These are phyloP conservation scores for Camptogramma bilineatum DNA, from an alignment of 2,888 invertebrate genomes.

Conservation along the genomic window DNA sequence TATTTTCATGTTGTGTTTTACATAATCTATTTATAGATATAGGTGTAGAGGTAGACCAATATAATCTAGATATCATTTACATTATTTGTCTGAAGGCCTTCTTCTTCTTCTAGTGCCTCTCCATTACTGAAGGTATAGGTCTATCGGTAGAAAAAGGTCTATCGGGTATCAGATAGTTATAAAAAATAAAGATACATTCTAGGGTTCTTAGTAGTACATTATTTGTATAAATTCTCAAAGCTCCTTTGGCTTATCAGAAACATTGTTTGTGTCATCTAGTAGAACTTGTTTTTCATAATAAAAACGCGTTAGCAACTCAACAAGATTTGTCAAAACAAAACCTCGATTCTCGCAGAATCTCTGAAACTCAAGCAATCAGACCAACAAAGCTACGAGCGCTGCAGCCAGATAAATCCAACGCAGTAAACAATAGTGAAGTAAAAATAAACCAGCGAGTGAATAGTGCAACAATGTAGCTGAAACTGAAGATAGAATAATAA, in stretches of 20 bases:
- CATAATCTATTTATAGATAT: no score
- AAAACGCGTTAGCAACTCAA: background rate
- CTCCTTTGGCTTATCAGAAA: background rate
- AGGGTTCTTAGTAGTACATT: no score
- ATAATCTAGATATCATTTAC: no score
- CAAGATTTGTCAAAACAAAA: conserved; percentile 1
- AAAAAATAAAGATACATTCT: no score
- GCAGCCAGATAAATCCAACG: background rate
- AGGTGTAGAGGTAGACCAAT: no score
- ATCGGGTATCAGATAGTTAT: no score
- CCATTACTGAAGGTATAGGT: no score
- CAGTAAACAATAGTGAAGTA: background rate
- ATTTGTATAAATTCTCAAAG: background rate
- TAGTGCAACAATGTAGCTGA: conserved; percentile 3
- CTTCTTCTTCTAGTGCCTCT: no score
- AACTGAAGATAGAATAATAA: background rate
- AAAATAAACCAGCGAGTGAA: conserved; percentile 7
- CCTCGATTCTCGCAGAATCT: background rate
- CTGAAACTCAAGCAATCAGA: conserved; percentile 12
- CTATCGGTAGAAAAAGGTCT: no score
- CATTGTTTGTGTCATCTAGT: background rate
- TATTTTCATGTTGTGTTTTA: background rate
- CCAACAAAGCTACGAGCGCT: conserved; percentile 6
- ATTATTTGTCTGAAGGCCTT: no score
- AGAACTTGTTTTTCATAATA: background rate